Evolutionary conservation across 2,113 vertebrate species (phyloP).

Genomic region (Microcebus jonahi): DNA sequence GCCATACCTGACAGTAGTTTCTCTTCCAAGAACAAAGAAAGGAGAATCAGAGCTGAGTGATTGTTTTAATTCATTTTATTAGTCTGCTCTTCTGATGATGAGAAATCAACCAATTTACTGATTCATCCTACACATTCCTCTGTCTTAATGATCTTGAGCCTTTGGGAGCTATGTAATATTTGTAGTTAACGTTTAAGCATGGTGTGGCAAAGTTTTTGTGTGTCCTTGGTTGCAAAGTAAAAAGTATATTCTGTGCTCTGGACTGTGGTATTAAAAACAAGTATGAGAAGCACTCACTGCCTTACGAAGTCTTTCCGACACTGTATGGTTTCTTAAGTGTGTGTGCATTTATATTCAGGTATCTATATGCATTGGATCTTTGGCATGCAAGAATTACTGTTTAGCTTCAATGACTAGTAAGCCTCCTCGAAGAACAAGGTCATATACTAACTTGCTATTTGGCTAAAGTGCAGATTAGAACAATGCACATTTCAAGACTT

Average conservation of each 20-base stretch:
- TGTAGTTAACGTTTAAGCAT: neutral
- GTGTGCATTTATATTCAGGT: neutral
- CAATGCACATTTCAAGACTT: neutral
- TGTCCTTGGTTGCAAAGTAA: neutral
- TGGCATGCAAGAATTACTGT: neutral
- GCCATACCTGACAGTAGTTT: neutral
- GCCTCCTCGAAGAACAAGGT: neutral
- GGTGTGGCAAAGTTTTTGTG: neutral
- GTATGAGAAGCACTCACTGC: neutral
- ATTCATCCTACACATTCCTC: neutral
- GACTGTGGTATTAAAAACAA: neutral
- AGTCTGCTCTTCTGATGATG: neutral
- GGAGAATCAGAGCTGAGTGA: neutral
- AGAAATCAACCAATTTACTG: neutral
- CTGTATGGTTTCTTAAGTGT: neutral
- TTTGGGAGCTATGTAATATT: neutral
- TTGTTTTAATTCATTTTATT: neutral
- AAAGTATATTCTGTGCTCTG: neutral
- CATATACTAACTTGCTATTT: neutral
- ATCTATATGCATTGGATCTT: neutral
- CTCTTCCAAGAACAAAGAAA: slow-evolving; percentile 22
- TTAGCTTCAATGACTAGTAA: neutral
- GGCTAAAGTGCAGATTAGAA: neutral
- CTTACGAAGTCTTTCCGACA: neutral
- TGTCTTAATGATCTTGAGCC: neutral